Base-by-base conservation (phyloP, 2,888 invertebrate species). In the Acheta domesticus region DNA sequence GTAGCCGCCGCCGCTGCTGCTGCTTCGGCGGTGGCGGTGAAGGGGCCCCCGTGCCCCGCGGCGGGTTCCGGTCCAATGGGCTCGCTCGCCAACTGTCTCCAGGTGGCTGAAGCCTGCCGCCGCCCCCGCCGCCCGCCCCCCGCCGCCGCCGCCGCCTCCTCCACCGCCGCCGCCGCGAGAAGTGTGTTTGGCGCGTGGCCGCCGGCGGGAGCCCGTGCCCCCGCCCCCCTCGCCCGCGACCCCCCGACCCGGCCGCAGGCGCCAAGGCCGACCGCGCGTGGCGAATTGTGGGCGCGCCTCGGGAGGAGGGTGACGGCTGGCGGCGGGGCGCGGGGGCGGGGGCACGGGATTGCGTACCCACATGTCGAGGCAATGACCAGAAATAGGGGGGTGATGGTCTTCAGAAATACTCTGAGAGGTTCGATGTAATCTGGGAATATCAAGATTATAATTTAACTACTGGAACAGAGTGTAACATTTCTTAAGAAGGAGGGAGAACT, bases 11-110 rank as follows among this genome's bases (percentile, higher is more conserved):
- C 62, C 0, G 62, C 62, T 14, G 11, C 8, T 2, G 62, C 62
- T 3, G 62, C n/a, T 3, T 3, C 5, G 5, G 62, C 62, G 11
- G 11, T 8, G 62, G 62, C 62, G n/a, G 62, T 1, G 73, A 20
- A 23, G 14, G 14, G 48, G 48, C 79, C 76, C 77, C 62, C 50
- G 14, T n/a, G 49, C 77, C 77, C 79, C 49, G 77, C 50, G 80
- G 79, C 75, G 49, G 78, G 81, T 81, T 81, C 81, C 81, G 81
- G 79, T 78, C 81, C 77, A 81, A 81, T 79, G 78, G 79, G 74
- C 78, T 79, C 81, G 81, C 79, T 81, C 77, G 77, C 81, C 81
- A 81, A 79, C 79, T 81, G 81, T 81, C 81, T 81, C 81, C 81
- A 81, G 81, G 74, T 81, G 81, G 81, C 49, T 76, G 76, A 77